A percentile compares a stretch with the other conserved stretches of the same genome.
Conservation (phyloP, 1,140 invertebrate genomes). For the Drosophila takahashii region DNA sequence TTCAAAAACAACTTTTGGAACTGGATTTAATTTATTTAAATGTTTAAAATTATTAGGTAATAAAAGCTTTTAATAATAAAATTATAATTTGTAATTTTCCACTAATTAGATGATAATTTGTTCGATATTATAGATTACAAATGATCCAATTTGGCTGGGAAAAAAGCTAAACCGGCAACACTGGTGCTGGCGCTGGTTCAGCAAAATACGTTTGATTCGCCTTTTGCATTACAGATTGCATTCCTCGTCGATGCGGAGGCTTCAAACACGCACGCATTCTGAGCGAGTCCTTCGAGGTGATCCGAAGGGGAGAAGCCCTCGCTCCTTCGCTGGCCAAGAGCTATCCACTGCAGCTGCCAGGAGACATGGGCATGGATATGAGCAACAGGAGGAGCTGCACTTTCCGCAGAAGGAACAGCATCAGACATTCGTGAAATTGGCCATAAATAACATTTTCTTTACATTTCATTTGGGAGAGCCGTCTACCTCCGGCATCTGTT, state of each 20-base stretch:
- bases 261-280: conserved; percentile 51
- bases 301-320: conserved; percentile 1
- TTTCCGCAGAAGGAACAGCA: conserved; percentile 39
- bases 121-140: background rate
- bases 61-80: too few species aligned
- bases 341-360: conserved; percentile 31
- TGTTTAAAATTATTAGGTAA: too few species aligned
- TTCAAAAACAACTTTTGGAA: too few species aligned
- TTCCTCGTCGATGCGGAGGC: conserved; percentile 45
- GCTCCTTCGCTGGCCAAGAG: conserved; percentile 8
- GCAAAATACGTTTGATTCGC: conserved; percentile 66
- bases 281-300: conserved; percentile 13
- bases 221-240: conserved; percentile 82
- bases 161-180: background rate
- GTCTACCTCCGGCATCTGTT: conserved; percentile 21
- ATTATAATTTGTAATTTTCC: too few species aligned
- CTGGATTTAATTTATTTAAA: too few species aligned
- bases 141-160: background rate
- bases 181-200: conserved; percentile 28
- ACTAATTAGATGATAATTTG: too few species aligned
- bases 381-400: conserved; percentile 50
- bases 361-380: conserved; percentile 28
- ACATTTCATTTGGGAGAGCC: conserved; percentile 77
- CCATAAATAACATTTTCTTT: conserved; percentile 84
- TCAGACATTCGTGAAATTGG: conserved; percentile 81